Percentiles rank a stretch among this genome's conserved stretches.
These are phyloP conservation scores for Rhinogobio ventralis DNA, from an alignment of 2,797 vertebrate species.

Conservation along the genomic window DNA sequence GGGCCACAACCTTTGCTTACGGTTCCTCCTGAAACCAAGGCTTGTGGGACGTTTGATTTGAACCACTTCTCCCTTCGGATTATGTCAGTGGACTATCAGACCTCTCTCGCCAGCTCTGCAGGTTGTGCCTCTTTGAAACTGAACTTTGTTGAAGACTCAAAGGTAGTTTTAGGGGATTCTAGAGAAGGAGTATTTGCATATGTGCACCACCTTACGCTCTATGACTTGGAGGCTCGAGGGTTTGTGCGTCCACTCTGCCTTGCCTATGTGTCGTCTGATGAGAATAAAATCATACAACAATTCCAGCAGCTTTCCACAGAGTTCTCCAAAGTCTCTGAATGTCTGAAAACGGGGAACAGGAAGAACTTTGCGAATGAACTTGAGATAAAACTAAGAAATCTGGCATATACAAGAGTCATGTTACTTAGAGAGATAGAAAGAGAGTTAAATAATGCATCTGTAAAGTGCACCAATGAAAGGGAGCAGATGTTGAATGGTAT, in stretches of 20 bases:
- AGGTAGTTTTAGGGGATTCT: slow-evolving; percentile 92
- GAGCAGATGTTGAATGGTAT: background rate
- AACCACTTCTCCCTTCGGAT: slow-evolving; percentile 96
- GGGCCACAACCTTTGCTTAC: slow-evolving; percentile 92
- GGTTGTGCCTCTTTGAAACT: slow-evolving; percentile 82
- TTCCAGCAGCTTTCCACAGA: slow-evolving; percentile 85
- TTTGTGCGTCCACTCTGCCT: slow-evolving; percentile 96
- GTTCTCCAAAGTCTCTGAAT: slow-evolving; percentile 93
- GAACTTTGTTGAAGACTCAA: slow-evolving; percentile 94
- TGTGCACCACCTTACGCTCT: slow-evolving; percentile 93
- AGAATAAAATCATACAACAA: slow-evolving; percentile 91
- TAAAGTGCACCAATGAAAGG: slow-evolving; percentile 7
- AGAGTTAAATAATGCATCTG: slow-evolving; percentile 18
- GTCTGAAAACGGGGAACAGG: slow-evolving; percentile 93
- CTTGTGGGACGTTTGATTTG: slow-evolving; percentile 90
- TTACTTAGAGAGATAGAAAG: slow-evolving; percentile 42
- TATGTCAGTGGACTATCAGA: slow-evolving; percentile 99
- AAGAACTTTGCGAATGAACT: slow-evolving; percentile 92
- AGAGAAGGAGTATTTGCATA: slow-evolving; percentile 91
- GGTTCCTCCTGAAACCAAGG: slow-evolving; percentile 84
- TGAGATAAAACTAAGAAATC: slow-evolving; percentile 90
- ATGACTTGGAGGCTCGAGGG: slow-evolving; percentile 93
- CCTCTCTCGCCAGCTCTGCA: slow-evolving; percentile 83
- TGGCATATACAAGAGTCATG: slow-evolving; percentile 75
- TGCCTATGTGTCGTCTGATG: slow-evolving; percentile 93